A percentile compares a stretch with the other conserved stretches of the same genome.
phyloP scores from a whole-genome alignment of 2,888 invertebrate genomes.

The Sarcophaga caerulescens region DNA sequence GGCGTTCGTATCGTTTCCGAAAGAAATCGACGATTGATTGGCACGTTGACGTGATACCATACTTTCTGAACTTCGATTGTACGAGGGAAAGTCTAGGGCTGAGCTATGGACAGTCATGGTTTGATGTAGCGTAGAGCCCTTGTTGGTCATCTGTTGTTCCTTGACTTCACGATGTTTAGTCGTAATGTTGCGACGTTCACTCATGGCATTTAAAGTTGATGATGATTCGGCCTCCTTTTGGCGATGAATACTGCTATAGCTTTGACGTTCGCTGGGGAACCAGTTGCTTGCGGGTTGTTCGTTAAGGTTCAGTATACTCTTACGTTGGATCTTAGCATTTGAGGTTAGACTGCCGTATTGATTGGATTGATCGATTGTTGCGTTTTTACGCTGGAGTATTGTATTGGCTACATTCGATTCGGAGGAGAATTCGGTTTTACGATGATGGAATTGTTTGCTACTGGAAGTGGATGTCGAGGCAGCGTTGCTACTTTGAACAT shows the following conservation, averaged over 20 bases:
- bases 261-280: slow-evolving; percentile 87
- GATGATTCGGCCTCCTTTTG: slow-evolving; percentile 83
- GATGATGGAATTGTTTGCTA: slow-evolving; percentile 83
- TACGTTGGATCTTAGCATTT: slow-evolving; percentile 88
- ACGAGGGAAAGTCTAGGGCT: slow-evolving; percentile 75
- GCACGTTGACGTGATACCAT: slow-evolving; percentile 82
- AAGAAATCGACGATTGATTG: slow-evolving; percentile 88
- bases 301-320: slow-evolving; percentile 90
- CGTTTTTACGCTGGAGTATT: slow-evolving; percentile 87
- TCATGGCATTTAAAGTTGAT: slow-evolving; percentile 29
- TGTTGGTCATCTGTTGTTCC: slow-evolving; percentile 41
- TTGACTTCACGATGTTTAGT: slow-evolving; percentile 64
- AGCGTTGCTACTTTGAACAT: slow-evolving; percentile 47
- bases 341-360: slow-evolving; percentile 76
- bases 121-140: slow-evolving; percentile 32
- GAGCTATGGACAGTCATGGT: slow-evolving; percentile 52
- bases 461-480: slow-evolving; percentile 67
- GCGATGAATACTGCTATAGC: slow-evolving; percentile 90
- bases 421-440: slow-evolving; percentile 88
- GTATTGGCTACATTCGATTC: slow-evolving; percentile 89
- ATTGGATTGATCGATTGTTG: slow-evolving; percentile 73
- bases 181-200: slow-evolving; percentile 71
- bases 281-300: slow-evolving; percentile 87
- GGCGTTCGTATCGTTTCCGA: slow-evolving; percentile 84
- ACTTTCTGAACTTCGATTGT: slow-evolving; percentile 73